A percentile compares a stretch with the other conserved stretches of the same genome.
Conservation (phyloP, 2,797 vertebrate species). For the Mycteria americana region DNA sequence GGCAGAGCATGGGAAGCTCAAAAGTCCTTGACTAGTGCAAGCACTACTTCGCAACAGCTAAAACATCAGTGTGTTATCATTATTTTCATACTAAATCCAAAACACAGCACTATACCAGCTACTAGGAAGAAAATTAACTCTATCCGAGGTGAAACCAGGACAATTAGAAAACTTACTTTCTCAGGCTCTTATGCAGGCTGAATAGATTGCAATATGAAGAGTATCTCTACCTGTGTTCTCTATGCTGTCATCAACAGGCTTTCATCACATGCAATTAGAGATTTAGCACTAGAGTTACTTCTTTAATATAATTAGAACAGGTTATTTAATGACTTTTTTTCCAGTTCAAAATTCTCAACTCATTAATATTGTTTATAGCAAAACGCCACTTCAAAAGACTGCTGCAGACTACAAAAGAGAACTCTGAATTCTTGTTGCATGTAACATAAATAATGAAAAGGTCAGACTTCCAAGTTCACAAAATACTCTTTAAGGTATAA, state of each 20-base stretch:
- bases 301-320: neutral
- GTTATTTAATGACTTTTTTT: neutral
- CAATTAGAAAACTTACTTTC: neutral
- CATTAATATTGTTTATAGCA: neutral
- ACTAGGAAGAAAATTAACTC: too few species aligned
- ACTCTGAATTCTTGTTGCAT: neutral
- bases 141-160: too few species aligned
- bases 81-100: too few species aligned
- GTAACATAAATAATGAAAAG: neutral
- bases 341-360: neutral
- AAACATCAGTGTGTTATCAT: too few species aligned
- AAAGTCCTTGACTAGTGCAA: too few species aligned
- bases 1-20: too few species aligned
- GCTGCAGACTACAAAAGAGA: neutral
- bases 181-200: neutral
- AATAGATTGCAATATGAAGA: neutral
- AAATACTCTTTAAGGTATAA: neutral
- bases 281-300: neutral
- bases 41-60: too few species aligned
- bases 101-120: too few species aligned
- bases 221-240: neutral
- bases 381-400: neutral
- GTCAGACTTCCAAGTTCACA: neutral
- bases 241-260: neutral
- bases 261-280: neutral